Evolutionary conservation across 2,113 vertebrate species (phyloP), one percentile per base, ranked within the genome.

Genomic region (Cinclus mexicanus): DNA sequence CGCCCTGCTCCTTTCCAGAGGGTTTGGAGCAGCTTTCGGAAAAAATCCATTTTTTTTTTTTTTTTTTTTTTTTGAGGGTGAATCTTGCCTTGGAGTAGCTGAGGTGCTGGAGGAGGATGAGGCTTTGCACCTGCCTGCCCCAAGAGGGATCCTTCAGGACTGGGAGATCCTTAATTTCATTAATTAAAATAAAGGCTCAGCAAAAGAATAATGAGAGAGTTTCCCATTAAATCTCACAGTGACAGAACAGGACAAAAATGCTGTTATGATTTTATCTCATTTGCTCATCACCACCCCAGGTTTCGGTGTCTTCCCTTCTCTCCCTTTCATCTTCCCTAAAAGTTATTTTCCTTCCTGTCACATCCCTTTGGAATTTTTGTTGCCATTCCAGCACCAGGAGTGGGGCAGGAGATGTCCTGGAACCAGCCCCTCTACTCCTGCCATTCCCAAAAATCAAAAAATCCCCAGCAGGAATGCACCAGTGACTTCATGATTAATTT

Each of bases 241-340:
- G 52, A 7, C 22, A 15, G 59, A 25, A 19, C 10, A 19, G 52
- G 26, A 11, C 8, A 59, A 46, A 37, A 23, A 7, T 0, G 2
- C 31, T 57, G 25, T 44, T 6, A 18, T 60, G 46, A 19, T 53
- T 69, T 47, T 14, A 0, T 22, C 19, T 31, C 18, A 4, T 21
- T 59, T 42, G 9, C 46, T 65, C 16, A 53, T 21, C 47, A 8
- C 14, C 64, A 74, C 5, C 52, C 35, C 61, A 17, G 35, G 29
- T 26, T 56, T 55, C 33, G 61, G 23, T 21, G 11, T 11, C 39
- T 52, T 56, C n/a, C 57, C 31, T 74, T 47, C 60, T 65, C 64
- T 69, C 70, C 26, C 19, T 74, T 53, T 35, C 20, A 35, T 11
- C 26, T 44, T 44, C 89, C 53, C 83, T 39, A 9, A 28, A 50